Percentiles rank a stretch among this genome's conserved stretches.
Evolutionary conservation across 1,140 invertebrate genomes (phyloP).

Genomic region (Brachionus plicatilis): DNA sequence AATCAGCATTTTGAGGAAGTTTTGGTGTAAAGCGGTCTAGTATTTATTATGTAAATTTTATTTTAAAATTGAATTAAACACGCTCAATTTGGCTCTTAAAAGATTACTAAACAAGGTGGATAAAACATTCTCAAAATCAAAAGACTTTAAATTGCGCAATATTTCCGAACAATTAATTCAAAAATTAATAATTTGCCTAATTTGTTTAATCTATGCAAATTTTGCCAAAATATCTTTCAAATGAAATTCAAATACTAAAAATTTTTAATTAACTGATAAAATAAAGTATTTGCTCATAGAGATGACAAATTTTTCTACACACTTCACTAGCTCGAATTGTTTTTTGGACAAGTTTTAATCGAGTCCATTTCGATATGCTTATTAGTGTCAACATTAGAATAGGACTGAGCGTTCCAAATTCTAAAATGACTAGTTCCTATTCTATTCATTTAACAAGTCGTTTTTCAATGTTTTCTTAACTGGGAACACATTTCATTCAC

Average conservation of each 20-base stretch:
- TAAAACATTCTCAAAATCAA: not conserved
- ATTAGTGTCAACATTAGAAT: not conserved
- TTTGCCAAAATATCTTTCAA: not conserved
- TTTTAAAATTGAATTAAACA: not conserved
- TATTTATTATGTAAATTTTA: not conserved
- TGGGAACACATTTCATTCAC: conserved; percentile 13
- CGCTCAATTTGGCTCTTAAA: not conserved
- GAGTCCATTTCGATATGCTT: not conserved
- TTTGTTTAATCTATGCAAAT: not conserved
- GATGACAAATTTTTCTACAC: not conserved
- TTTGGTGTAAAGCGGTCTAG: not conserved
- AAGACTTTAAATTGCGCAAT: not conserved
- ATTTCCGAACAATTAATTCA: not conserved
- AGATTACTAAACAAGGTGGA: not conserved
- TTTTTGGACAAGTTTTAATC: not conserved
- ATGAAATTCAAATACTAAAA: not conserved
- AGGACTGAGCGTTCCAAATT: not conserved
- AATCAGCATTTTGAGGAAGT: not conserved
- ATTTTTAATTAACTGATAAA: not conserved
- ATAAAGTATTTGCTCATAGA: not conserved
- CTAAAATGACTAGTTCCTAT: not conserved
- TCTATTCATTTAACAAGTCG: not conserved
- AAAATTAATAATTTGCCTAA: not conserved
- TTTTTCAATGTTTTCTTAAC: conserved; percentile 21
- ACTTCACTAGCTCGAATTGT: not conserved